These are phyloP conservation scores for Agelas oroides DNA, from an alignment of 37 sponge, comb jelly and placozoan genomes.

Conservation along the genomic window DNA sequence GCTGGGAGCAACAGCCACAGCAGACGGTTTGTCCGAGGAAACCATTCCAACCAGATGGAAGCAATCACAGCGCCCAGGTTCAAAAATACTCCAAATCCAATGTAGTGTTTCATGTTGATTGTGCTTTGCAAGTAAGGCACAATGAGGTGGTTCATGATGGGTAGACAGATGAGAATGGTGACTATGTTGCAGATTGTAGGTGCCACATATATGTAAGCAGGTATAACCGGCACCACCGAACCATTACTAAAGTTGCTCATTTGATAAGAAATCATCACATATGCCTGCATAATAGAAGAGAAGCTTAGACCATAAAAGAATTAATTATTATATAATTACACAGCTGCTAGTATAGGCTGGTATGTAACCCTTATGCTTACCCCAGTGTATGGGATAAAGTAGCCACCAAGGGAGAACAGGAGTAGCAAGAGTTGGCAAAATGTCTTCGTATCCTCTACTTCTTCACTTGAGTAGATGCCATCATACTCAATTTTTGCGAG, in stretches of 20 bases:
- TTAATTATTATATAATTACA: too few relatives aligned
- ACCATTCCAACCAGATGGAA: neutral
- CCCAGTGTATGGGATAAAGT: neutral
- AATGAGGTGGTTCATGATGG: slow-evolving; percentile 36
- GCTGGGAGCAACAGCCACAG: slow-evolving; percentile 33
- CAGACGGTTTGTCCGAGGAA: neutral
- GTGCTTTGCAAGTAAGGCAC: slow-evolving; percentile 15
- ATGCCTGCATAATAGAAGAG: too few relatives aligned
- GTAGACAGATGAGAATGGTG: slow-evolving; percentile 4
- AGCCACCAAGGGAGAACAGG: slow-evolving; percentile 3
- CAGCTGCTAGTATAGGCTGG: too few relatives aligned
- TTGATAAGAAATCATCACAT: too few relatives aligned
- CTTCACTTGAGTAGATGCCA: slow-evolving; percentile 15
- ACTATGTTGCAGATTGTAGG: too few relatives aligned
- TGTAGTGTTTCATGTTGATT: slow-evolving; percentile 7
- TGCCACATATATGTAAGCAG: too few relatives aligned
- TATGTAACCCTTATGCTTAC: too few relatives aligned
- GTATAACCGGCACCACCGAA: too few relatives aligned
- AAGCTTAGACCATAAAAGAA: too few relatives aligned
- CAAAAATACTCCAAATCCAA: slow-evolving; percentile 27
- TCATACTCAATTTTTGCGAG: slow-evolving; percentile 15
- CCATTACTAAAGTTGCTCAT: too few relatives aligned
- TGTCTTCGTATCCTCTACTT: slow-evolving; percentile 28
- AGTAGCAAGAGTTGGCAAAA: neutral
- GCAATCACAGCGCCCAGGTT: neutral